phyloP scores from a whole-genome alignment of 1,140 invertebrate species.

The Hylyphantes graminicola region DNA sequence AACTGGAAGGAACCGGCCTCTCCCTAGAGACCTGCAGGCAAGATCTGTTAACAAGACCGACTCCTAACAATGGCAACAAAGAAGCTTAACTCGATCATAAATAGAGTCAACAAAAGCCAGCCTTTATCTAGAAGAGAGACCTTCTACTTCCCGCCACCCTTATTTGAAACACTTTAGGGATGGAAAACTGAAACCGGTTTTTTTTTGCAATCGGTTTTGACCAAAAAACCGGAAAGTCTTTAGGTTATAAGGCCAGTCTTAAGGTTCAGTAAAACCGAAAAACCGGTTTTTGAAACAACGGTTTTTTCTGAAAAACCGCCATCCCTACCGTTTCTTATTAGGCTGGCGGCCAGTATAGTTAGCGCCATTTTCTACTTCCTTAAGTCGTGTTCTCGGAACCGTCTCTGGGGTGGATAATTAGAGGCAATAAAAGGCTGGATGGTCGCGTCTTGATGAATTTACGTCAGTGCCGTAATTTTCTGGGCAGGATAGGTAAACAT shows the following conservation, averaged over 20 bases:
- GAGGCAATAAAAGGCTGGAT: conserved; percentile 13
- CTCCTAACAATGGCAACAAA: conserved; percentile 33
- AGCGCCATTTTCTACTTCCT: conserved; percentile 5
- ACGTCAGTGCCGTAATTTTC: conserved; percentile 11
- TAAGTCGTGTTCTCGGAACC: conserved; percentile 2
- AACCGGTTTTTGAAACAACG: conserved; percentile 14
- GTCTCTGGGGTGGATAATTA: conserved; percentile 30
- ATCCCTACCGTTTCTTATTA: too few species aligned
- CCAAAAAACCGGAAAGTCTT: conserved; percentile 17
- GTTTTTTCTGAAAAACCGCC: too few species aligned
- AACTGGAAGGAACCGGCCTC: not conserved
- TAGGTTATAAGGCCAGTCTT: conserved; percentile 3
- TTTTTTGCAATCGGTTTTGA: too few species aligned
- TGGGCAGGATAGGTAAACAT: not conserved
- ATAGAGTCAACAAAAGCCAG: conserved; percentile 6
- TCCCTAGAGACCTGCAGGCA: not conserved
- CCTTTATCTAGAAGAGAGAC: too few species aligned
- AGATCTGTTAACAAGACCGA: conserved; percentile 35
- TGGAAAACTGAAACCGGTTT: too few species aligned
- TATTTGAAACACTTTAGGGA: too few species aligned
- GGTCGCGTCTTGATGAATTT: not conserved
- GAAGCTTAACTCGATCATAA: conserved; percentile 36
- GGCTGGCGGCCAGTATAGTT: too few species aligned
- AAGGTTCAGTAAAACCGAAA: too few species aligned
- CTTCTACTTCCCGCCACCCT: too few species aligned